phyloP scores from a whole-genome alignment of 2,888 invertebrate genomes.

The Andrena minutula region DNA sequence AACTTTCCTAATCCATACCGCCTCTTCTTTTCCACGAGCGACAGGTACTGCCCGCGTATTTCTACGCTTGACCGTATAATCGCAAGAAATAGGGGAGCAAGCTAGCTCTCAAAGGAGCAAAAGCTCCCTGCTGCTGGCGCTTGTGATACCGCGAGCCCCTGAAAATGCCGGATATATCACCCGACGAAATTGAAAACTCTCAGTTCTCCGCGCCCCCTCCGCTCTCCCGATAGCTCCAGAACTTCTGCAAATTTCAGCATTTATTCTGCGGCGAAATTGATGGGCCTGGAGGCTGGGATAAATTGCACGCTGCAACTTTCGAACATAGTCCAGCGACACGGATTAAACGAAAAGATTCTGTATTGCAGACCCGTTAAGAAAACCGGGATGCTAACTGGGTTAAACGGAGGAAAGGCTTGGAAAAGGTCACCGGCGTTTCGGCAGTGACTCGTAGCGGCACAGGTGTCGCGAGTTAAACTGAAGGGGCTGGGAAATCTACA shows the following conservation, averaged over 20 bases:
- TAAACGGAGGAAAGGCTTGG: too few species aligned
- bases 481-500: too few species aligned
- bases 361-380: constrained; percentile 17
- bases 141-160: constrained; percentile 35
- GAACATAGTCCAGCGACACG: constrained; percentile 34
- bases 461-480: too few species aligned
- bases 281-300: constrained; percentile 38
- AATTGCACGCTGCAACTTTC: constrained; percentile 29
- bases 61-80: constrained; percentile 26
- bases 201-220: background rate
- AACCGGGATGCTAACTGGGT: constrained; percentile 1
- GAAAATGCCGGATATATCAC: constrained; percentile 40
- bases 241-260: constrained; percentile 52
- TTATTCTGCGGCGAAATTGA: constrained; percentile 50
- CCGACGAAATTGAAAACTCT: constrained; percentile 48
- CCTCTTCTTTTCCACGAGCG: background rate
- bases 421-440: too few species aligned
- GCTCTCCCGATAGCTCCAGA: constrained; percentile 28
- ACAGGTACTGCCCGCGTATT: constrained; percentile 5
- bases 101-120: constrained; percentile 19
- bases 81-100: constrained; percentile 16
- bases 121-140: constrained; percentile 12
- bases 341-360: constrained; percentile 37
- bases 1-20: constrained; percentile 13
- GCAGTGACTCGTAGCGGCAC: too few species aligned